phyloP scores from a whole-genome alignment of 1,140 invertebrate genomes.

The Rhynchophorus ferrugineus region DNA sequence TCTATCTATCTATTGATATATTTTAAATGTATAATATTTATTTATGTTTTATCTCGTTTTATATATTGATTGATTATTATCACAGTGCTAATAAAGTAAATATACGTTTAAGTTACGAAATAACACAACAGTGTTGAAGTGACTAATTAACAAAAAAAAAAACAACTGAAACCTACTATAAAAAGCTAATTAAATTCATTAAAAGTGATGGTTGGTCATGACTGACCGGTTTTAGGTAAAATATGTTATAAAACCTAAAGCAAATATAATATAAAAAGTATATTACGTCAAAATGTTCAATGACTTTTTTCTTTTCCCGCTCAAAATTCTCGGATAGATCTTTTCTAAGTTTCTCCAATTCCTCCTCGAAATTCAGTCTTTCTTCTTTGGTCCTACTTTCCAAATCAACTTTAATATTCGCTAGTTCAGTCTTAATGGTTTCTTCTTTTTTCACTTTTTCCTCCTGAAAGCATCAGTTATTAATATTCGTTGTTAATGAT shows the following conservation, averaged over 20 bases:
- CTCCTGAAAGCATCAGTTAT: constrained; percentile 12
- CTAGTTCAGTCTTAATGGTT: constrained; percentile 39
- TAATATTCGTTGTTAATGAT: too few species aligned
- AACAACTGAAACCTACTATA: neutral
- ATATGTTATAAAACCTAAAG: too few species aligned
- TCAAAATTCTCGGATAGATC: constrained; percentile 43
- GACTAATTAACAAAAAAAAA: constrained; percentile 37
- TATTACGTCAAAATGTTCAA: constrained; percentile 17
- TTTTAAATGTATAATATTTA: too few species aligned
- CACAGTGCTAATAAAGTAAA: too few species aligned
- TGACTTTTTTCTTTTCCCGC: constrained; percentile 21
- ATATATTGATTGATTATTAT: too few species aligned
- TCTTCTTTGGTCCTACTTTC: constrained; percentile 40
- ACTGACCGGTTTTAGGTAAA: too few species aligned
- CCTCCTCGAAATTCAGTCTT: constrained; percentile 38
- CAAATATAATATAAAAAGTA: neutral
- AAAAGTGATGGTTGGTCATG: too few species aligned
- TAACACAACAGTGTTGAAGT: too few species aligned
- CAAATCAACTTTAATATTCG: constrained; percentile 41
- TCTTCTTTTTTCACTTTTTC: constrained; percentile 42
- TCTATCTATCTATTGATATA: too few species aligned
- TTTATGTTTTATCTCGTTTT: too few species aligned
- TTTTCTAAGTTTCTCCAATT: constrained; percentile 41
- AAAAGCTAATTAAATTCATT: too few species aligned
- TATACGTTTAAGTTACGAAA: too few species aligned